Base-by-base conservation (phyloP, 2,113 vertebrate species). In the Tetrao urogallus region DNA sequence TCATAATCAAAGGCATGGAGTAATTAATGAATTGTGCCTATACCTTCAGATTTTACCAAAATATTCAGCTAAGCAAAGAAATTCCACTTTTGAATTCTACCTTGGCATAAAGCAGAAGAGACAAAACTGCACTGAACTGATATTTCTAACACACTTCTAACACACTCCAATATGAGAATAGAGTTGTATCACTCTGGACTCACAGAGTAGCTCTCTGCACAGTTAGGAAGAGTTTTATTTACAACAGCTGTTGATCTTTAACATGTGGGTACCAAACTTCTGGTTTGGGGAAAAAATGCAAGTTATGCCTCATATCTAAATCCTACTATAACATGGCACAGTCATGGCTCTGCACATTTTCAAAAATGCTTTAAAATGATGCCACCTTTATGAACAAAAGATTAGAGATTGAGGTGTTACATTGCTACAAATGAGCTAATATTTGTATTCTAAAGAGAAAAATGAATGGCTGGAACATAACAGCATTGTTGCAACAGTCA, bases 401-500 rank as follows among this genome's bases (percentile, higher is more conserved):
- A 6, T 0, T 5, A 36, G 3, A 14, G 25, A 6, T 1, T 1
- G n/a, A 72, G 27, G 10, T 34, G 28, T 27, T 76, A 32, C 2
- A 13, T 13, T 73, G 50, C 47, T n/a, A 42, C 14, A 86, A 34
- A 11, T 25, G 13, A 73, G 56, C 3, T 4, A 15, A 3, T 8
- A 63, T 28, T 70, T 52, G 15, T 14, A 71, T 13, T 34, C 11
- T 1, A 10, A 34, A 34, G 70, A 76, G 45, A 56, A 76, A 64
- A 86, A 58, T 0, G 3, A 56, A 20, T 1, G 40, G 32, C 0
- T 75, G 67, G 65, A 93, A 88, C 0, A 0, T 25, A 88, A n/a
- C 50, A 60, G 28, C 28, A 60, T 19, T 45, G 11, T 42, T 74
- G 27, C 3, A 2, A 24, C 71, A 52, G 16, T 6, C 61, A 61